A percentile compares a stretch with the other conserved stretches of the same genome.
Evolutionary conservation across 2,113 vertebrate species (phyloP).

Genomic region (Sinocyclocheilus grahami): DNA sequence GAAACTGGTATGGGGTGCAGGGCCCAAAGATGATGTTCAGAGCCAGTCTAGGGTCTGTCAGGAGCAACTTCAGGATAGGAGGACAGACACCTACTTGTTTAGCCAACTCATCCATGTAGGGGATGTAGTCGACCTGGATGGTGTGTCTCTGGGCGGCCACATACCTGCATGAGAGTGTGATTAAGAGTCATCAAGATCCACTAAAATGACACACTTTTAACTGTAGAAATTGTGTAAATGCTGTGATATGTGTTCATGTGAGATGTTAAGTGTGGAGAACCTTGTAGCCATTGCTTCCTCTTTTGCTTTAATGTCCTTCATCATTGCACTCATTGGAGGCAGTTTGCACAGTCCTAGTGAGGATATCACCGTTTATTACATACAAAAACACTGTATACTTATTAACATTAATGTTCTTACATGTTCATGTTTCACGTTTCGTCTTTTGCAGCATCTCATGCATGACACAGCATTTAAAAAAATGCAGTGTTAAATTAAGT

Average conservation of each 20-base stretch:
- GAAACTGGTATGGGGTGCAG: conserved; percentile 58
- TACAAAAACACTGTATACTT: not conserved
- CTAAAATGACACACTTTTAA: not conserved
- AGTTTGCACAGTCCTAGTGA: conserved; percentile 75
- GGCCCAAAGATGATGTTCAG: conserved; percentile 81
- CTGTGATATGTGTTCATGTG: not conserved
- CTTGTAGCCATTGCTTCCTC: conserved; percentile 75
- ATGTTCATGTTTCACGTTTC: too few species aligned
- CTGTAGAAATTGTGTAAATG: not conserved
- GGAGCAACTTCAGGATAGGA: conserved; percentile 70
- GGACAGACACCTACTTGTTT: conserved; percentile 75
- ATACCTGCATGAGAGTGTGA: conserved; percentile 75
- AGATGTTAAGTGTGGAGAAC: conserved; percentile 53
- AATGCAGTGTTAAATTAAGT: too few species aligned
- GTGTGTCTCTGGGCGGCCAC: conserved; percentile 82
- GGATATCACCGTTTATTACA: not conserved
- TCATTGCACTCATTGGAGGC: conserved; percentile 74
- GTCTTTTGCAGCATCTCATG: too few species aligned
- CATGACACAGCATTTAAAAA: too few species aligned
- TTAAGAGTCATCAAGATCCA: not conserved
- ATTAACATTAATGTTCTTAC: not conserved
- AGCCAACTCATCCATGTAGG: conserved; percentile 84
- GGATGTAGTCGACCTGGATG: conserved; percentile 80
- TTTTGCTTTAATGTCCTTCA: conserved; percentile 77
- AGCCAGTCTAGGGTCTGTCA: conserved; percentile 81